These are phyloP conservation scores for Clarias platycephalus DNA, from an alignment of 2,797 vertebrate genomes.

Conservation along the genomic window DNA sequence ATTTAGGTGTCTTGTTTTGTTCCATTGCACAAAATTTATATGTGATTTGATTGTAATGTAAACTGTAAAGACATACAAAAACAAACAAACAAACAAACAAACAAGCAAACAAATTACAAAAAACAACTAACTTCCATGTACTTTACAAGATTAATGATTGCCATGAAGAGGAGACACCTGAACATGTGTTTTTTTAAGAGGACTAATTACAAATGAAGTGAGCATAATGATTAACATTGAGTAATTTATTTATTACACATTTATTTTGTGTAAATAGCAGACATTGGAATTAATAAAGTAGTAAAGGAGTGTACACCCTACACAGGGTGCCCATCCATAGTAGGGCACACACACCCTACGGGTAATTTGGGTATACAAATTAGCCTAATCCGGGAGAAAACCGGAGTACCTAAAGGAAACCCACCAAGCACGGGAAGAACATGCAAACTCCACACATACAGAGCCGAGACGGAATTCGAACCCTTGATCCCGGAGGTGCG, in stretches of 20 bases:
- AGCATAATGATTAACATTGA: too few relatives aligned
- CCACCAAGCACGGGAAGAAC: too few relatives aligned
- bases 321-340: too few relatives aligned
- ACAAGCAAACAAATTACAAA: not conserved
- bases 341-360: too few relatives aligned
- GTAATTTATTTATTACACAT: not conserved
- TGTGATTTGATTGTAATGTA: not conserved
- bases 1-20: not conserved
- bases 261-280: not conserved
- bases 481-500: too few relatives aligned
- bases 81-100: too few relatives aligned
- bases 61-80: not conserved
- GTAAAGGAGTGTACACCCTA: too few relatives aligned
- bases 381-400: too few relatives aligned
- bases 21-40: not conserved
- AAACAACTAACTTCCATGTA: not conserved
- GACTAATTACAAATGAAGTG: not conserved
- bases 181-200: not conserved
- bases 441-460: too few relatives aligned
- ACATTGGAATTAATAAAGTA: not conserved
- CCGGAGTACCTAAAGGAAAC: too few relatives aligned
- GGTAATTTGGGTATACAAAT: too few relatives aligned
- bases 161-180: not conserved
- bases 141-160: not conserved
- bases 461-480: too few relatives aligned